Conservation (phyloP, 2,797 vertebrate species). For the Danio albolineatus region DNA sequence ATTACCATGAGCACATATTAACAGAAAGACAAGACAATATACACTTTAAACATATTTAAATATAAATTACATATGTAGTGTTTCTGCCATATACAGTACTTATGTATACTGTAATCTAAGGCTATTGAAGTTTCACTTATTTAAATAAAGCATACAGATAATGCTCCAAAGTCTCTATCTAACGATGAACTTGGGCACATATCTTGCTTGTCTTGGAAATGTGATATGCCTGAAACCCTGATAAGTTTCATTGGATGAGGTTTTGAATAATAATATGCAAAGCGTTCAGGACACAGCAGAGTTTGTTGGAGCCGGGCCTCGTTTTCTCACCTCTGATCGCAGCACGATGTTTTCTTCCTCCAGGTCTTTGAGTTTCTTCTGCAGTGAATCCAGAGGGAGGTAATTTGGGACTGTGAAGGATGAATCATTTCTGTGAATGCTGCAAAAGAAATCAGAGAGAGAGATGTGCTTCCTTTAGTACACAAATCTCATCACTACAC, state of each 20-base stretch:
- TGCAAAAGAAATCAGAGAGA: conserved; percentile 61
- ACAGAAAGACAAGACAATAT: no score
- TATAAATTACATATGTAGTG: neutral
- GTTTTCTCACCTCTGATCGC: conserved; percentile 85
- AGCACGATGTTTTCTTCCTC: conserved; percentile 96
- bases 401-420: conserved; percentile 85
- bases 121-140: neutral
- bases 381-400: conserved; percentile 94
- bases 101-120: neutral
- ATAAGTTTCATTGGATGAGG: neutral
- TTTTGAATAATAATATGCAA: conserved; percentile 32
- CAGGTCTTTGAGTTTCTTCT: conserved; percentile 97
- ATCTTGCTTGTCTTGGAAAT: neutral
- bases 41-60: neutral
- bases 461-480: neutral
- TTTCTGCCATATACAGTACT: neutral
- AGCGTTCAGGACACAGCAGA: neutral
- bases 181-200: neutral
- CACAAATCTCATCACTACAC: neutral
- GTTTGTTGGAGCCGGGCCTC: neutral
- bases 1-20: no score
- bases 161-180: neutral
- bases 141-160: conserved; percentile 15
- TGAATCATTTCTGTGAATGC: conserved; percentile 88
- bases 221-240: neutral